Conservation (phyloP, 2,797 vertebrate species). For the Prionace glauca region DNA sequence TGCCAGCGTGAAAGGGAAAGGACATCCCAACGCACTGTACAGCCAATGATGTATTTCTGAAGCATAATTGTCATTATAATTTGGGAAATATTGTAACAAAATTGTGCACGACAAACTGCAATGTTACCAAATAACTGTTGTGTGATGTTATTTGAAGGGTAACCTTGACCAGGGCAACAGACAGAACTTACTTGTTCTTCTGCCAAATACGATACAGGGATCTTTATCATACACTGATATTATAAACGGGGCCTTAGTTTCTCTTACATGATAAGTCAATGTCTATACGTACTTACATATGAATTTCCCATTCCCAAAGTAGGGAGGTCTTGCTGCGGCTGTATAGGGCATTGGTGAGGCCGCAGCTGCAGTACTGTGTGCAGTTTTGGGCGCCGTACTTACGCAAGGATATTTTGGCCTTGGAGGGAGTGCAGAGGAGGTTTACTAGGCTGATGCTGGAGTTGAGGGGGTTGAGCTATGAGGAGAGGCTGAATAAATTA, state of each 20-base stretch:
- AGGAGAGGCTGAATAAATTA: too few relatives aligned
- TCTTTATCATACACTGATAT: background rate
- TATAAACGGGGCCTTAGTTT: background rate
- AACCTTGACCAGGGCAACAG: background rate
- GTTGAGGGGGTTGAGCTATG: too few relatives aligned
- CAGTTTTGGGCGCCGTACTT: too few relatives aligned
- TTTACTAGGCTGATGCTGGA: too few relatives aligned
- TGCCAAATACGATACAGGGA: background rate
- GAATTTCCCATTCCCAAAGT: slow-evolving; percentile 88
- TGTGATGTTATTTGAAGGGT: background rate
- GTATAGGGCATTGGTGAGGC: too few relatives aligned
- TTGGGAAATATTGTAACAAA: background rate
- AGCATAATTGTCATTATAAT: too few relatives aligned
- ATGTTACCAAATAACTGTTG: background rate
- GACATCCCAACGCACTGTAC: background rate
- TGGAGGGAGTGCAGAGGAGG: too few relatives aligned
- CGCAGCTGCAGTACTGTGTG: too few relatives aligned
- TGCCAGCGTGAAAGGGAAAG: background rate
- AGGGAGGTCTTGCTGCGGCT: too few relatives aligned
- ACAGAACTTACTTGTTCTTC: background rate
- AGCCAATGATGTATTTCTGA: background rate
- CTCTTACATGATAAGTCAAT: background rate
- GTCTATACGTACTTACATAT: slow-evolving; percentile 64
- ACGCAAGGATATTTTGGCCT: too few relatives aligned
- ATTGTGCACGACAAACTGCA: background rate